These are phyloP conservation scores for Petrolisthes manimaculis DNA, from an alignment of 2,888 invertebrate species.

Conservation along the genomic window DNA sequence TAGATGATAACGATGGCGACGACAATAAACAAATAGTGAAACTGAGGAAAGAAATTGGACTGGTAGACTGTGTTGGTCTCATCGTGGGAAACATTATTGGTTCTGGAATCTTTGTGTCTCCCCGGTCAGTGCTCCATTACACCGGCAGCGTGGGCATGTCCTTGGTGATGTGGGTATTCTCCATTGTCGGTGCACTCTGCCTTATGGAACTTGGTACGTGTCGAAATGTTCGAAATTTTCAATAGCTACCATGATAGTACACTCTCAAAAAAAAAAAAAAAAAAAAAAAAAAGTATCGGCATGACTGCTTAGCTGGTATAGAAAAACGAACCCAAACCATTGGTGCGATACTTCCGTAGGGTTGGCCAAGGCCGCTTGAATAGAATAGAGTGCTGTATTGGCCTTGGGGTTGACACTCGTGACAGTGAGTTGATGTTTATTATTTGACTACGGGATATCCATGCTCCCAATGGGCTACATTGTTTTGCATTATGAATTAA, in stretches of 20 bases:
- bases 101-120: slow-evolving; percentile 95
- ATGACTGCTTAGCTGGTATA: too few relatives aligned
- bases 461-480: too few relatives aligned
- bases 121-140: slow-evolving; percentile 83
- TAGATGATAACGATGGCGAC: not conserved
- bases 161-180: slow-evolving; percentile 89
- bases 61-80: slow-evolving; percentile 28
- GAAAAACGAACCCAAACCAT: too few relatives aligned
- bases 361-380: too few relatives aligned
- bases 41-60: slow-evolving; percentile 23
- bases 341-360: too few relatives aligned
- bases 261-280: too few relatives aligned
- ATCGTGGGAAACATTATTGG: slow-evolving; percentile 72
- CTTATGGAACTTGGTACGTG: slow-evolving; percentile 93
- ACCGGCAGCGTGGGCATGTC: slow-evolving; percentile 92
- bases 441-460: too few relatives aligned
- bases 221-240: not conserved
- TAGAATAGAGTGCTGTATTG: too few relatives aligned
- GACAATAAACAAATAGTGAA: not conserved
- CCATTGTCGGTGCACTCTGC: slow-evolving; percentile 93
- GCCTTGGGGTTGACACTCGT: too few relatives aligned
- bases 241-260: not conserved
- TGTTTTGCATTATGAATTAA: too few relatives aligned
- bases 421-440: too few relatives aligned
- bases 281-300: too few relatives aligned